Evolutionary conservation across 2,797 vertebrate species (phyloP).

Genomic region (Natrix natrix): DNA sequence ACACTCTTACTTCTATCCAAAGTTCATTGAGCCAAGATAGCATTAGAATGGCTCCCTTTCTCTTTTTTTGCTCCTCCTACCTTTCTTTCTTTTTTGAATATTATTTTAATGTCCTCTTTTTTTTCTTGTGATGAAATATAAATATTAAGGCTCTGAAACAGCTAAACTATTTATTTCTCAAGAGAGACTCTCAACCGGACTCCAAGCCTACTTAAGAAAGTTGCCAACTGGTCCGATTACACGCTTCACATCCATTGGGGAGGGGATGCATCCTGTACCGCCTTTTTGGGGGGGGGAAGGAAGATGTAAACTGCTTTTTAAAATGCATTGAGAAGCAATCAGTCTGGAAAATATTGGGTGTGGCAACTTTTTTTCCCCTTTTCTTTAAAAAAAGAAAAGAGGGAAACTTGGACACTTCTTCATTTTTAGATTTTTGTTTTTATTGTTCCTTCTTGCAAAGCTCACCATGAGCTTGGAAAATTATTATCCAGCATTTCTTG

Average conservation of each 20-base stretch:
- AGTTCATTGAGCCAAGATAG: background rate
- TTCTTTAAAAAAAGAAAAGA: background rate
- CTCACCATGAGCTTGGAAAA: conserved; percentile 47
- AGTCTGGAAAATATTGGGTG: background rate
- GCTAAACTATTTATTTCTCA: background rate
- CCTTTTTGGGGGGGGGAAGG: background rate
- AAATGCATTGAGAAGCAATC: background rate
- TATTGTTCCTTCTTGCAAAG: background rate
- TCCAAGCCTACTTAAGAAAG: background rate
- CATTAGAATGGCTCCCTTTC: background rate
- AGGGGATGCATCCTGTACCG: background rate
- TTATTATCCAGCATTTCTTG: conserved; percentile 52
- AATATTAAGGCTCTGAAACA: background rate
- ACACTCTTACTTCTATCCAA: background rate
- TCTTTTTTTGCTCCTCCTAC: background rate
- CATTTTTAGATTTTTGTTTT: conserved; percentile 37
- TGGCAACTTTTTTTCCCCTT: background rate
- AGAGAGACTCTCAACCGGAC: background rate
- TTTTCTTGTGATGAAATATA: background rate
- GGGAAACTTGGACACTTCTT: background rate
- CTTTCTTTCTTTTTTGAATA: background rate
- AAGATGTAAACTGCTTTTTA: background rate
- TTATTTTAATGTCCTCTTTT: background rate
- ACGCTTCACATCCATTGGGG: background rate
- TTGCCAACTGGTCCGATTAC: background rate